Evolutionary conservation across 2,113 vertebrate genomes (phyloP).

Genomic region (Nothobranchius kuhntae): DNA sequence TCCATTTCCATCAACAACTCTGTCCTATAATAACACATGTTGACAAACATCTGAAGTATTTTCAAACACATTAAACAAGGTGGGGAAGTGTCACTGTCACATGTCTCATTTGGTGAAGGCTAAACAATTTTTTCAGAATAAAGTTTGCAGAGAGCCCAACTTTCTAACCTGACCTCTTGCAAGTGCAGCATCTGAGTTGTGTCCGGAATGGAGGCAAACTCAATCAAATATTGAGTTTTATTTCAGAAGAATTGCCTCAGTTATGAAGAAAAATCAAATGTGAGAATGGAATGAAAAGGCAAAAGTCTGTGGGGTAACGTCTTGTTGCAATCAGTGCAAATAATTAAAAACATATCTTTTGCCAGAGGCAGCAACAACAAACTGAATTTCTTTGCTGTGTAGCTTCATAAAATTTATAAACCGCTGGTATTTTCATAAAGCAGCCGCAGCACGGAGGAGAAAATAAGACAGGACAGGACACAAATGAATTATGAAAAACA

Average conservation of each 20-base stretch:
- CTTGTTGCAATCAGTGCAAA: conserved; percentile 12
- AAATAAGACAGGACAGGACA: conserved; percentile 1
- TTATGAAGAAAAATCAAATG: not conserved
- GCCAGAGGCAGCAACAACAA: conserved; percentile 9
- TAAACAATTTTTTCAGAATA: not conserved
- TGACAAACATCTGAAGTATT: not conserved
- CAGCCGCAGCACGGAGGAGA: not conserved
- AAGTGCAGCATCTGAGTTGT: not conserved
- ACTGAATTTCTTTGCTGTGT: not conserved
- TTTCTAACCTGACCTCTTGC: too few species aligned
- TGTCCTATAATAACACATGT: too few species aligned
- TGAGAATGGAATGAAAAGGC: not conserved
- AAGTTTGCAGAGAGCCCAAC: not conserved
- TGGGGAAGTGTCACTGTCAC: too few species aligned
- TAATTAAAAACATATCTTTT: conserved; percentile 8
- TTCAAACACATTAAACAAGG: too few species aligned
- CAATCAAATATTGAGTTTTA: not conserved
- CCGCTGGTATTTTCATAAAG: conserved; percentile 2
- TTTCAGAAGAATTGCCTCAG: not conserved
- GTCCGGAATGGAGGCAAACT: not conserved
- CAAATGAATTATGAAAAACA: too few species aligned
- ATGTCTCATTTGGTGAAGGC: too few species aligned
- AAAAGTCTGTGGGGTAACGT: not conserved
- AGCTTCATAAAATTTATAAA: conserved; percentile 4
- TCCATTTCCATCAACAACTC: too few species aligned